A percentile compares a stretch with the other conserved stretches of the same genome.
phyloP scores from a whole-genome alignment of 2,888 invertebrate species.

The Drosophila rubida region DNA sequence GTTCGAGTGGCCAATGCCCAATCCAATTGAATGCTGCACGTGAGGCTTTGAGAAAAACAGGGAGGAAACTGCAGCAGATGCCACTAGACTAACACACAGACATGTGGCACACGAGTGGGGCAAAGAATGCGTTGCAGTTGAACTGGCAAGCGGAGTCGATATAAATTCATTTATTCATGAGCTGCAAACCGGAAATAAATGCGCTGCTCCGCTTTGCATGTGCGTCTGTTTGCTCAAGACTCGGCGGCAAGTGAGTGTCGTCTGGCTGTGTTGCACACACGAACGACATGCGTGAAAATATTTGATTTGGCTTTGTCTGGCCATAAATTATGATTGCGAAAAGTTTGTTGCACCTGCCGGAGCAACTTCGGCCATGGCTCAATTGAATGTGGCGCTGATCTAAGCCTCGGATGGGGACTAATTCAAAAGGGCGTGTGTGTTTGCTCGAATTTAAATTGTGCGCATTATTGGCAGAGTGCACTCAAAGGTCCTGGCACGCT shows the following conservation, averaged over 20 bases:
- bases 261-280: too few relatives aligned
- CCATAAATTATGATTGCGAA: slow-evolving; percentile 46
- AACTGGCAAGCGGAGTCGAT: slow-evolving; percentile 70
- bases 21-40: slow-evolving; percentile 34
- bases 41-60: slow-evolving; percentile 37
- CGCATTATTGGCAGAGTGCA: slow-evolving; percentile 80
- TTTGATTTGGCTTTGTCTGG: slow-evolving; percentile 47
- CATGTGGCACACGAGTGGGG: slow-evolving; percentile 24
- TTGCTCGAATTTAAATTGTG: slow-evolving; percentile 75
- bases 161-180: slow-evolving; percentile 81
- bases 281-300: slow-evolving; percentile 42
- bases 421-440: slow-evolving; percentile 53
- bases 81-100: slow-evolving; percentile 4
- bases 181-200: slow-evolving; percentile 74
- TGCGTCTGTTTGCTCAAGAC: slow-evolving; percentile 16
- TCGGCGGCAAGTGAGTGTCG: too few relatives aligned
- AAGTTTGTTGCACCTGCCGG: slow-evolving; percentile 39
- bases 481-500: slow-evolving; percentile 52
- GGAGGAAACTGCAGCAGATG: slow-evolving; percentile 25
- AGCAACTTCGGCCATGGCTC: slow-evolving; percentile 36
- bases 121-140: slow-evolving; percentile 68
- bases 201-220: slow-evolving; percentile 46
- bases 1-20: slow-evolving; percentile 7
- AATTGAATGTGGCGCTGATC: slow-evolving; percentile 37
- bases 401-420: slow-evolving; percentile 25